Conservation (phyloP, 2,888 invertebrate species). For the Masnerella sp. region DNA sequence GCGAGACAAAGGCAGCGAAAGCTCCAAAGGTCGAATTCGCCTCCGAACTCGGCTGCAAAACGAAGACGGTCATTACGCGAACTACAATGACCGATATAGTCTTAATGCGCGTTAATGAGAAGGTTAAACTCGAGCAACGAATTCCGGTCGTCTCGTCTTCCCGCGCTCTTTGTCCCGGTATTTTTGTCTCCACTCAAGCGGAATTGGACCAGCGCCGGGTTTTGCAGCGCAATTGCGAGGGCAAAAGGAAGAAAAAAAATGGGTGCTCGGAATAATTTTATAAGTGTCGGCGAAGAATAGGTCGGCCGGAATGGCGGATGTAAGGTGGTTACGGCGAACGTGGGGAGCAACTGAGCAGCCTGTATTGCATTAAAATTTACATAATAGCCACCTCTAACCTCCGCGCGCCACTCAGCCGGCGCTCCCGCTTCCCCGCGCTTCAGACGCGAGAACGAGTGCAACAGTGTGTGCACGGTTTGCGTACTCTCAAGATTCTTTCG, state of each 20-base stretch:
- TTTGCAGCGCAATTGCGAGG: conserved; percentile 47
- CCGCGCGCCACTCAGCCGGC: conserved; percentile 40
- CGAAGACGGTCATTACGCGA: conserved; percentile 46
- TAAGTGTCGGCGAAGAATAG: conserved; percentile 66
- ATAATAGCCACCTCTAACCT: conserved; percentile 69
- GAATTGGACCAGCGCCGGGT: conserved; percentile 29
- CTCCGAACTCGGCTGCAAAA: no score
- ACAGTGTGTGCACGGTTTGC: conserved; percentile 35
- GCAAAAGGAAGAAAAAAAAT: conserved; percentile 20
- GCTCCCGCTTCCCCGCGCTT: conserved; percentile 23
- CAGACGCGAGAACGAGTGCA: conserved; percentile 28
- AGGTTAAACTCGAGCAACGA: conserved; percentile 57
- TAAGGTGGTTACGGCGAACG: conserved; percentile 64
- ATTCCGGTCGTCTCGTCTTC: conserved; percentile 27
- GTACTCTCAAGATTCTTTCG: conserved; percentile 35
- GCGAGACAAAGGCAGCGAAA: no score
- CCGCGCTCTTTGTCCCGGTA: conserved; percentile 11
- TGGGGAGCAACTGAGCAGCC: conserved; percentile 61
- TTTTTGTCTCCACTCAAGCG: conserved; percentile 22
- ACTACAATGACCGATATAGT: conserved; percentile 55
- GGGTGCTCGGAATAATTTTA: conserved; percentile 65
- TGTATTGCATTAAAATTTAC: conserved; percentile 72
- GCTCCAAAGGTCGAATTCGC: no score
- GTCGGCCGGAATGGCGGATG: conserved; percentile 63
- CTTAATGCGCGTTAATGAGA: conserved; percentile 64